These are phyloP conservation scores for Papilio machaon DNA, from an alignment of 1,140 invertebrate genomes.

Conservation along the genomic window DNA sequence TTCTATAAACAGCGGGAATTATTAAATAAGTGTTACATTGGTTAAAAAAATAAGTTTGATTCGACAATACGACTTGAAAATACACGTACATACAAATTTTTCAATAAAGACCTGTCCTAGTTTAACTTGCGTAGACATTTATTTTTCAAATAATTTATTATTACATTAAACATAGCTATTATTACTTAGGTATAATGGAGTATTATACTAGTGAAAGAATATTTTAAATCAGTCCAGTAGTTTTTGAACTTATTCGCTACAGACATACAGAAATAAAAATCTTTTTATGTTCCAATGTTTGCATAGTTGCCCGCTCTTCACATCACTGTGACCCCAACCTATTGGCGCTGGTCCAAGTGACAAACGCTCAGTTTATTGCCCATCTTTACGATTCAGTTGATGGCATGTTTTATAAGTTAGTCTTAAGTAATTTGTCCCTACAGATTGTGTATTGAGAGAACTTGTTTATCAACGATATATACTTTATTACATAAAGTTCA, in stretches of 20 bases:
- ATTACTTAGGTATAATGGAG: too few relatives aligned
- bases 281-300: not conserved
- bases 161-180: too few relatives aligned
- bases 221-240: not conserved
- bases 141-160: too few relatives aligned
- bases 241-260: not conserved
- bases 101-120: too few relatives aligned
- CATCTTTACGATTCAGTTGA: not conserved
- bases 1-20: not conserved
- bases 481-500: not conserved
- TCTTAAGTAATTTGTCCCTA: slow-evolving; percentile 36
- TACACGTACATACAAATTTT: too few relatives aligned
- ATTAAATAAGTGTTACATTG: not conserved
- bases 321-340: not conserved
- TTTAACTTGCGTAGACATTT: too few relatives aligned
- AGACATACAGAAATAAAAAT: too few relatives aligned
- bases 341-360: not conserved
- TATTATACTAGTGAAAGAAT: too few relatives aligned
- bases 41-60: not conserved
- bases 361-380: not conserved
- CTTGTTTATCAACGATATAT: not conserved
- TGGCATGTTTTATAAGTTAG: not conserved
- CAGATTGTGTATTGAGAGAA: slow-evolving; percentile 22
- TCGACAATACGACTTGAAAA: too few relatives aligned
- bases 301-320: not conserved